Percentiles rank a stretch among this genome's conserved stretches.
Evolutionary conservation across 2,888 invertebrate species (phyloP).

Genomic region (Morpho deidamia): DNA sequence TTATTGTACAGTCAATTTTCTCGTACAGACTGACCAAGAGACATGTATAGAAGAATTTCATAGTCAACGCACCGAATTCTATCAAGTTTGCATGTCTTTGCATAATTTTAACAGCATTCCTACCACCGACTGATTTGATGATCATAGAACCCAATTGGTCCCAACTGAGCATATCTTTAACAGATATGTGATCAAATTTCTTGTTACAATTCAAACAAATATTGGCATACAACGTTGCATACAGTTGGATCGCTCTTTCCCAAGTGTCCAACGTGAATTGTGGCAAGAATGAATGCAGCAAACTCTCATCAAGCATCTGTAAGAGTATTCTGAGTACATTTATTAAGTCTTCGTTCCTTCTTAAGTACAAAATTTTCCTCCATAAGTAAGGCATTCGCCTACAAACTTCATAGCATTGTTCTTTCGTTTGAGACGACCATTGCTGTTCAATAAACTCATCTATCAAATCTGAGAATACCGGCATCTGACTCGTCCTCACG

Average conservation of each 20-base stretch:
- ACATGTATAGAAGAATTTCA: constrained; percentile 80
- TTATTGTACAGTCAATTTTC: constrained; percentile 53
- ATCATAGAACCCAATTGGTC: constrained; percentile 77
- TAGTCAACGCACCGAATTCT: constrained; percentile 76
- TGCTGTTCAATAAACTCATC: constrained; percentile 75
- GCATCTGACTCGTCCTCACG: constrained; percentile 53
- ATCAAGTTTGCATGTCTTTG: constrained; percentile 74
- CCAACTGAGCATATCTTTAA: constrained; percentile 77
- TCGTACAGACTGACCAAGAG: constrained; percentile 67
- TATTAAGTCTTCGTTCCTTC: constrained; percentile 67
- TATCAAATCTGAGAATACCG: constrained; percentile 76
- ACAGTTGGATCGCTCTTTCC: constrained; percentile 75
- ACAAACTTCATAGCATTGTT: constrained; percentile 73
- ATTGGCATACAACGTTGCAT: constrained; percentile 75
- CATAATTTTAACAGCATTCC: constrained; percentile 76
- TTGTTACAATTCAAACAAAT: constrained; percentile 81
- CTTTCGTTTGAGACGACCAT: constrained; percentile 55
- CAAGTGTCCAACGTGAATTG: constrained; percentile 79
- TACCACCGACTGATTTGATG: constrained; percentile 80
- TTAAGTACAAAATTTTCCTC: constrained; percentile 75
- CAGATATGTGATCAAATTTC: constrained; percentile 59
- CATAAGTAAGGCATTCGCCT: constrained; percentile 81
- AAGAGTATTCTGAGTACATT: constrained; percentile 76
- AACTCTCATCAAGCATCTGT: constrained; percentile 78
- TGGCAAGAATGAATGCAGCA: constrained; percentile 74